Conservation (phyloP, 2,113 vertebrate species). For the Himantopus leucocephalus region DNA sequence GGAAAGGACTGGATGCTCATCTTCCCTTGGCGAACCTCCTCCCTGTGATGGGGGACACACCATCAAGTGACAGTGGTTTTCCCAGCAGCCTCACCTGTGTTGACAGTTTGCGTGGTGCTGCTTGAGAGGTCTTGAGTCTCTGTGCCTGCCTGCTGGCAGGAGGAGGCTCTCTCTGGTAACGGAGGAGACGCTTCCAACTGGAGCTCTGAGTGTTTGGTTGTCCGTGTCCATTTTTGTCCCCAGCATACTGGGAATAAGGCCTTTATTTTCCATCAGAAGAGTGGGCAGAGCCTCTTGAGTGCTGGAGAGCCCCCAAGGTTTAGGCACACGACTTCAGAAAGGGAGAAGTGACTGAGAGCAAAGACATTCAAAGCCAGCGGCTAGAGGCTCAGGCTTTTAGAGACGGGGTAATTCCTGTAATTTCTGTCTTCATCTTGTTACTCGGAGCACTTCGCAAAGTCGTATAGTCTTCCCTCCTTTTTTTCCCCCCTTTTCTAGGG, state of each 20-base stretch:
- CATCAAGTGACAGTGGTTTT: background rate
- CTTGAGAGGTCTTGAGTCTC: background rate
- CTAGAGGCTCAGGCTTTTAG: background rate
- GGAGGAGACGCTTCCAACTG: background rate
- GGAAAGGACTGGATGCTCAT: background rate
- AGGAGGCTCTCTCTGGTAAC: background rate
- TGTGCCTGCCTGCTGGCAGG: background rate
- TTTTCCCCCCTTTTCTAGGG: constrained; percentile 60
- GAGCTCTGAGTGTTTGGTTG: background rate
- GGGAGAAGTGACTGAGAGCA: background rate
- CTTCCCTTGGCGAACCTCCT: background rate
- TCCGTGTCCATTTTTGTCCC: background rate
- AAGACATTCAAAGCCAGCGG: background rate
- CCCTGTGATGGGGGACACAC: background rate
- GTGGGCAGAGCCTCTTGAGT: background rate
- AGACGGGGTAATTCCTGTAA: background rate
- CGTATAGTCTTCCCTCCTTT: background rate
- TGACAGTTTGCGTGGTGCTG: background rate
- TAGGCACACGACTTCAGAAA: background rate
- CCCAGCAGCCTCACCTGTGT: background rate
- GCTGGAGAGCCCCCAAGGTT: background rate
- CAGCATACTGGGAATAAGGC: background rate
- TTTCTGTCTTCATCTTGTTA: background rate
- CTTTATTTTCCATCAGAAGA: background rate
- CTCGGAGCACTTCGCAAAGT: background rate